Percentiles rank a stretch among this genome's conserved stretches.
Conservation (phyloP, 2,797 vertebrate species). For the Lepus townsendii region DNA sequence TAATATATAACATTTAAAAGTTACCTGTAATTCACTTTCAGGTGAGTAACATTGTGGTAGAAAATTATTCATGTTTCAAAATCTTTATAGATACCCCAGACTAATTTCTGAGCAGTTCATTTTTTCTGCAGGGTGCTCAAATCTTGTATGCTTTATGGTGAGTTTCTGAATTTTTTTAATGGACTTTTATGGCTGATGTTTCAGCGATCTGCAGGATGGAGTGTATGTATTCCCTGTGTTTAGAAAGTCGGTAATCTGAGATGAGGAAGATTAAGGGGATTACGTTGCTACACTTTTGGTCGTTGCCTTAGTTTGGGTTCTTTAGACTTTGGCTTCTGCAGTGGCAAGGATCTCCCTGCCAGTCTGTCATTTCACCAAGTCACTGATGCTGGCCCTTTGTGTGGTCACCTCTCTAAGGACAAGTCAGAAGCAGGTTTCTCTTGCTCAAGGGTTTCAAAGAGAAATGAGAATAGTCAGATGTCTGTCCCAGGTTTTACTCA, state of each 20-base stretch:
- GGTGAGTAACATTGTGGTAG: neutral
- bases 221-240: neutral
- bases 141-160: neutral
- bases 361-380: neutral
- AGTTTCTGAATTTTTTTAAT: slow-evolving; percentile 16
- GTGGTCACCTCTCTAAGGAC: slow-evolving; percentile 4
- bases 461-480: neutral
- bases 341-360: neutral
- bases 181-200: neutral
- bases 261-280: neutral
- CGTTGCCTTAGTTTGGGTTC: neutral
- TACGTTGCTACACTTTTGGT: neutral
- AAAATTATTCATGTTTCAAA: slow-evolving; percentile 26
- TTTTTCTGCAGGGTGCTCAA: neutral
- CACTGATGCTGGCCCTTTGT: neutral
- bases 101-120: neutral
- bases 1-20: neutral
- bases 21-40: neutral
- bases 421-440: neutral
- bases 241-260: neutral
- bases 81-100: neutral
- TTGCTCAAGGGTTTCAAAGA: slow-evolving; percentile 10
- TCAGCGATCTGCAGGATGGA: neutral
- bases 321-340: neutral
- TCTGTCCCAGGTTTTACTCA: too few species aligned